phyloP scores from a whole-genome alignment of 2,797 vertebrate species.

The Loriculus beryllinus region DNA sequence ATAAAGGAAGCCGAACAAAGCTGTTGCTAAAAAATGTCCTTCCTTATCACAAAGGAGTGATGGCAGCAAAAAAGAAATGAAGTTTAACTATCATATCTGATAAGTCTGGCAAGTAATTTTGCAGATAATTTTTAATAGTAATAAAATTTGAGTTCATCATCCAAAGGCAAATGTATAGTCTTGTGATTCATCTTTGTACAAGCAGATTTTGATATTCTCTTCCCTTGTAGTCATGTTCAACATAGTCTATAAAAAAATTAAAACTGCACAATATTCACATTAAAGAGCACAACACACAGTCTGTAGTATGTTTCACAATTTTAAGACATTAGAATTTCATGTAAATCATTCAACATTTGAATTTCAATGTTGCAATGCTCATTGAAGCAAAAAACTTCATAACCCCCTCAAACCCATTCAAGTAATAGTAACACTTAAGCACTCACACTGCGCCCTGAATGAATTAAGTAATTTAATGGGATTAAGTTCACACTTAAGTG shows the following conservation, averaged over 20 bases:
- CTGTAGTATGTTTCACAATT: background rate
- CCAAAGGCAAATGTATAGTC: background rate
- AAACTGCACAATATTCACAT: background rate
- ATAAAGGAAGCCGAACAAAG: constrained; percentile 55
- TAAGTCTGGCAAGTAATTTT: background rate
- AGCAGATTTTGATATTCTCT: background rate
- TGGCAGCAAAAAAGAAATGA: background rate
- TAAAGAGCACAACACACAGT: background rate
- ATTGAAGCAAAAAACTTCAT: background rate
- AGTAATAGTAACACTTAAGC: background rate
- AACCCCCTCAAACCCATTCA: background rate
- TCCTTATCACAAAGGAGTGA: background rate
- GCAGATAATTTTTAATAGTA: background rate
- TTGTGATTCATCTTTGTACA: background rate
- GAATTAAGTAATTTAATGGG: background rate
- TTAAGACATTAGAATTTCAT: background rate
- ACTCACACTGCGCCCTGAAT: background rate
- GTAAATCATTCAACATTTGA: background rate
- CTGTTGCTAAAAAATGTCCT: constrained; percentile 32
- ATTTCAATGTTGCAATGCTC: background rate
- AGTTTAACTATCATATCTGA: background rate
- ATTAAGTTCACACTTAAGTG: background rate
- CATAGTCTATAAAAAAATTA: background rate
- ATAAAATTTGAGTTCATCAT: background rate
- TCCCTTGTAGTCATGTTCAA: background rate